phyloP scores from a whole-genome alignment of 2,797 vertebrate genomes.

The Falco cherrug region DNA sequence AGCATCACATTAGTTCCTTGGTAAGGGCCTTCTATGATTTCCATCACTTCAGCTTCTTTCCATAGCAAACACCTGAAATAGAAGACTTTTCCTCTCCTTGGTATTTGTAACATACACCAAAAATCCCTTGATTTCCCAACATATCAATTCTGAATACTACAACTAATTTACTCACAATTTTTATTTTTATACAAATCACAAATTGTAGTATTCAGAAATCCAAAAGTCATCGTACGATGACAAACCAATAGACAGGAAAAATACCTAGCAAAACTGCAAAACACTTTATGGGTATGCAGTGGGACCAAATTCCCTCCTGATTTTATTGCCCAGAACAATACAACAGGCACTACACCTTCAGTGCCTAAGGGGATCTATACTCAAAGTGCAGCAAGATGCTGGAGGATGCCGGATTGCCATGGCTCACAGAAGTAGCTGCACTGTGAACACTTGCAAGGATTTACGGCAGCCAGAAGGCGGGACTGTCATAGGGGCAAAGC shows the following conservation, averaged over 20 bases:
- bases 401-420: background rate
- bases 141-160: background rate
- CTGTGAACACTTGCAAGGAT: background rate
- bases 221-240: background rate
- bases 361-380: background rate
- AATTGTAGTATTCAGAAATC: background rate
- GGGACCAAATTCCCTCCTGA: background rate
- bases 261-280: background rate
- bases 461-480: background rate
- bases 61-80: background rate
- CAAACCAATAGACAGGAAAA: background rate
- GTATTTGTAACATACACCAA: background rate
- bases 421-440: background rate
- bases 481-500: background rate
- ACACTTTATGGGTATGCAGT: background rate
- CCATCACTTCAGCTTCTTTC: background rate
- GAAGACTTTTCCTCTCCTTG: background rate
- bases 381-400: background rate
- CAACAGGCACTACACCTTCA: background rate
- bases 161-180: background rate
- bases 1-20: background rate
- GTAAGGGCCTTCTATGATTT: background rate
- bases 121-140: background rate
- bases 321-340: background rate
- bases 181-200: too few species aligned